phyloP scores from a whole-genome alignment of 2,888 invertebrate species.

The Lepidocyrtinus sp. region DNA sequence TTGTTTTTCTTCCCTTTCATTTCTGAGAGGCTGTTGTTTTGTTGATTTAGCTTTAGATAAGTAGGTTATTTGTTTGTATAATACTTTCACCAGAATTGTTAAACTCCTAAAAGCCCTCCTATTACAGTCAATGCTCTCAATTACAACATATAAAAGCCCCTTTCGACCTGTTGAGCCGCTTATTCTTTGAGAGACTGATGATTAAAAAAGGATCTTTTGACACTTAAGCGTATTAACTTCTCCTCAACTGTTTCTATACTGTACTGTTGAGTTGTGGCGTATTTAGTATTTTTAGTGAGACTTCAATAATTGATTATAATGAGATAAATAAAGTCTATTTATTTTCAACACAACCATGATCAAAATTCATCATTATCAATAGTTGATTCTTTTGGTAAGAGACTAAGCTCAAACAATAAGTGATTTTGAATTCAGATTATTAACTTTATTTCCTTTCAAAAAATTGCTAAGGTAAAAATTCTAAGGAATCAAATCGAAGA shows the following conservation, averaged over 20 bases:
- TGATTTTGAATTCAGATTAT: too few species aligned
- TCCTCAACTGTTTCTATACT: neutral
- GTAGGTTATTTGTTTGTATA: neutral
- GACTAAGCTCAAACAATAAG: neutral
- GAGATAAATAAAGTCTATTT: neutral
- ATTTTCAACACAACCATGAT: neutral
- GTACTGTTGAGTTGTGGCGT: neutral
- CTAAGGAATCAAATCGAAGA: too few species aligned
- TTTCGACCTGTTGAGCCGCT: constrained; percentile 5
- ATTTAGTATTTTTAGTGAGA: neutral
- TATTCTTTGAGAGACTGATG: neutral
- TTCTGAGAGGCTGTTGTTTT: too few species aligned
- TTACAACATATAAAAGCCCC: neutral
- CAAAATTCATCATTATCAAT: neutral
- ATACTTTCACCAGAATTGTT: too few species aligned
- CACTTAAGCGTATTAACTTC: neutral
- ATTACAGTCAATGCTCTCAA: neutral
- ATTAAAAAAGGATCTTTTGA: neutral
- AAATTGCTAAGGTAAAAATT: too few species aligned
- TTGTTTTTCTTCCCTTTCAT: too few species aligned
- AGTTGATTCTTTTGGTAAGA: neutral
- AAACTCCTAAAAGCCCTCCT: neutral
- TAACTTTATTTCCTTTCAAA: too few species aligned
- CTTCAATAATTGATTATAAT: neutral
- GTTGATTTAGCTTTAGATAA: too few species aligned